A percentile compares a stretch with the other conserved stretches of the same genome.
Evolutionary conservation across 2,888 invertebrate species (phyloP).

Genomic region (Eupithecia centaureata): DNA sequence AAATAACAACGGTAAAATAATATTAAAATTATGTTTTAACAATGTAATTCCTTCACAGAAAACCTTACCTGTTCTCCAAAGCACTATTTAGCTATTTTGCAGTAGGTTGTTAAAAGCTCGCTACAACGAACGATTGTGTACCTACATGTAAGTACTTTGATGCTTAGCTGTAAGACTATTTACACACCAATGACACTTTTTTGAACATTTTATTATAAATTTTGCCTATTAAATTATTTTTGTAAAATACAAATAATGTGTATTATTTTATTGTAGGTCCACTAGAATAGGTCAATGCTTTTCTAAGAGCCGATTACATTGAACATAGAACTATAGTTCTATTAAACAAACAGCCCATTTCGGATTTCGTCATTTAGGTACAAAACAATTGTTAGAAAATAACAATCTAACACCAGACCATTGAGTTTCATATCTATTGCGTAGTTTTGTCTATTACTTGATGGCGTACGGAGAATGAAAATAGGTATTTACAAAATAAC

Average conservation of each 20-base stretch:
- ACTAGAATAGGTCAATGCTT: not conserved
- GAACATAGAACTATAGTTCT: no score
- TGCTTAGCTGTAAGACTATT: constrained; percentile 75
- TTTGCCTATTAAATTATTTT: constrained; percentile 84
- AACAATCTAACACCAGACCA: no score
- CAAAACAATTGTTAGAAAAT: no score
- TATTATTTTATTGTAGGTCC: constrained; percentile 38
- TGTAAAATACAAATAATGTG: constrained; percentile 59
- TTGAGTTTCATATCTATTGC: no score
- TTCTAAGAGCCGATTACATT: not conserved
- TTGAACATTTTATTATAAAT: constrained; percentile 80
- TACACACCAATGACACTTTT: constrained; percentile 81
- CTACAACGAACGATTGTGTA: constrained; percentile 67
- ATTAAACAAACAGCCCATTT: no score
- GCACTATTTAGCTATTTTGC: not conserved
- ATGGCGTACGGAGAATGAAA: no score
- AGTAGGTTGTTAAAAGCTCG: constrained; percentile 39
- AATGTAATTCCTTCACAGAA: no score
- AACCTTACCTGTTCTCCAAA: not conserved
- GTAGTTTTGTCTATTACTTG: no score
- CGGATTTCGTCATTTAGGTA: no score
- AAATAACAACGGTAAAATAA: not conserved
- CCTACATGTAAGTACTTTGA: constrained; percentile 58
- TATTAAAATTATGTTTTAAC: no score
- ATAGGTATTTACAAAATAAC: no score